A percentile compares a stretch with the other conserved stretches of the same genome.
phyloP scores from a whole-genome alignment of 2,888 invertebrate species.

The Nymphalis c-album region DNA sequence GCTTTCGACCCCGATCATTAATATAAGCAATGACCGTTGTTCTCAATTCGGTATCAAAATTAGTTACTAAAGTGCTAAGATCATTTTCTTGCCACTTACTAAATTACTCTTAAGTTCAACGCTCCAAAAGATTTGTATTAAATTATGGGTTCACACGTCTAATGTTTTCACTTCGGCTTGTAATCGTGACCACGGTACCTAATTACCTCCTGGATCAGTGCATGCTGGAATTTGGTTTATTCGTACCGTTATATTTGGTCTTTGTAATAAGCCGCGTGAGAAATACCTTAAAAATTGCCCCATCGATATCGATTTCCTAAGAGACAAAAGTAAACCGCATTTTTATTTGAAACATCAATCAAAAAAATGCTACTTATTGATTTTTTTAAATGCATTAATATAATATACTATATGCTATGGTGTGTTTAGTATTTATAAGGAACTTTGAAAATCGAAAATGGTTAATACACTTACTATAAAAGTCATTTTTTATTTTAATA shows the following conservation, averaged over 20 bases:
- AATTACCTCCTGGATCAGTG: slow-evolving; percentile 66
- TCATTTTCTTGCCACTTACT: slow-evolving; percentile 64
- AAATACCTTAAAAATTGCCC: slow-evolving; percentile 22
- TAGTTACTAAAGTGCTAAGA: slow-evolving; percentile 61
- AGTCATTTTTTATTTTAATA: background rate
- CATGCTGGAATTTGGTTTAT: slow-evolving; percentile 67
- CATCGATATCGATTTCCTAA: slow-evolving; percentile 3
- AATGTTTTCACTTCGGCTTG: slow-evolving; percentile 72
- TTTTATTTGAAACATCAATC: background rate
- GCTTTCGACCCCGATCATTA: slow-evolving; percentile 60
- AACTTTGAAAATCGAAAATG: too few species aligned
- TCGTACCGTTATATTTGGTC: slow-evolving; percentile 64
- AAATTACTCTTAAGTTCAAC: slow-evolving; percentile 73
- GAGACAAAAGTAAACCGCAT: background rate
- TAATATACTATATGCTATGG: too few species aligned
- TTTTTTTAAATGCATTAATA: background rate
- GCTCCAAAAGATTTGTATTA: slow-evolving; percentile 71
- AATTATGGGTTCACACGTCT: slow-evolving; percentile 78
- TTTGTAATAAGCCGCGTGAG: slow-evolving; percentile 49
- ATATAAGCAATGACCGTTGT: slow-evolving; percentile 55
- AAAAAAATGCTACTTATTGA: background rate
- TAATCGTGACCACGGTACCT: slow-evolving; percentile 71
- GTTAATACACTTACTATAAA: background rate
- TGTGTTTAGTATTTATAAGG: too few species aligned
- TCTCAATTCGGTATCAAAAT: slow-evolving; percentile 63